Evolutionary conservation across 1,140 invertebrate species (phyloP).

Genomic region (Aethina tumida): DNA sequence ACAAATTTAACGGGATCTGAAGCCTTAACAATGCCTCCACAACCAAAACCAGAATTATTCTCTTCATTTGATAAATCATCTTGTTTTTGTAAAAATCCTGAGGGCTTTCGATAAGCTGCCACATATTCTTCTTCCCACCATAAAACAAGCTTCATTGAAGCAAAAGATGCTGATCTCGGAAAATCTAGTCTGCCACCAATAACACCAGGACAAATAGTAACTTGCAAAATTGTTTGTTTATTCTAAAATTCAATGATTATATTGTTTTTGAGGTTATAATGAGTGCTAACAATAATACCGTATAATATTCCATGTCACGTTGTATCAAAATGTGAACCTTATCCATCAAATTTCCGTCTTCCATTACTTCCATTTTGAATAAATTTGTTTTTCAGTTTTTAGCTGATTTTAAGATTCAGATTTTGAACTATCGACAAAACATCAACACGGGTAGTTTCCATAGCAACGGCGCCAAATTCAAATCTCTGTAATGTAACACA

Average conservation of each 20-base stretch:
- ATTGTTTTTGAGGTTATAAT: not conserved
- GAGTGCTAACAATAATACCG: slow-evolving; percentile 39
- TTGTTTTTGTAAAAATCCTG: slow-evolving; percentile 35
- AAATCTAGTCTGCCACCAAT: slow-evolving; percentile 69
- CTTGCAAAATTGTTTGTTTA: slow-evolving; percentile 64
- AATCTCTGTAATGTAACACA: too few species aligned
- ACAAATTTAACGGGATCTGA: slow-evolving; percentile 64
- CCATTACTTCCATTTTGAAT: slow-evolving; percentile 64
- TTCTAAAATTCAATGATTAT: slow-evolving; percentile 37
- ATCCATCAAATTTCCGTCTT: slow-evolving; percentile 77
- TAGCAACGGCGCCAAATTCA: too few species aligned
- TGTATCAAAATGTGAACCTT: slow-evolving; percentile 66
- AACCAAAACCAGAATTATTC: slow-evolving; percentile 29
- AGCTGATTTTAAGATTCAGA: too few species aligned
- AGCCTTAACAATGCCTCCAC: slow-evolving; percentile 52
- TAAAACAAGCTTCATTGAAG: slow-evolving; percentile 63
- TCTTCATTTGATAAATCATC: slow-evolving; percentile 25
- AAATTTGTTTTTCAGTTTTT: slow-evolving; percentile 3
- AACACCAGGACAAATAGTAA: slow-evolving; percentile 58
- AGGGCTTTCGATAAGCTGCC: slow-evolving; percentile 41
- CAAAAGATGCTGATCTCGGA: slow-evolving; percentile 68
- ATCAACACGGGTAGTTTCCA: too few species aligned
- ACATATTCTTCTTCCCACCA: slow-evolving; percentile 66
- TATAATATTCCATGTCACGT: slow-evolving; percentile 69
- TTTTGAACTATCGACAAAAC: too few species aligned